phyloP scores from a whole-genome alignment of 2,888 invertebrate genomes.

The Octodonta nipae region DNA sequence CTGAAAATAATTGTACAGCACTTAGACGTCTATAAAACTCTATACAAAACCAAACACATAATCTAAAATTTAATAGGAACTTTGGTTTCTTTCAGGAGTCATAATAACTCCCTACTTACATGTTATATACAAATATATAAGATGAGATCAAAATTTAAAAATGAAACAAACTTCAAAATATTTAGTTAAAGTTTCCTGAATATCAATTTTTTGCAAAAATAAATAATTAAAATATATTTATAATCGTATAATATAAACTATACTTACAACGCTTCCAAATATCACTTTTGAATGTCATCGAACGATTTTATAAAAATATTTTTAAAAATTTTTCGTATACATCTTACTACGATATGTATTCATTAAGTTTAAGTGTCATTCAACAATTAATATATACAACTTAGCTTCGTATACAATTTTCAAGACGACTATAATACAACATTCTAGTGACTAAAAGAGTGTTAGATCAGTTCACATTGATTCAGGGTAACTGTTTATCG shows the following conservation, averaged over 20 bases:
- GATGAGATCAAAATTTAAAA: conserved; percentile 8
- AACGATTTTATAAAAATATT: conserved; percentile 5
- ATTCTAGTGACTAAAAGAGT: too few relatives aligned
- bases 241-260: conserved; percentile 3
- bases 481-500: too few relatives aligned
- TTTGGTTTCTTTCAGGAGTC: conserved; percentile 47
- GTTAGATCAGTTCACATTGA: too few relatives aligned
- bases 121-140: conserved; percentile 12
- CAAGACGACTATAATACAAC: too few relatives aligned
- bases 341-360: conserved; percentile 2
- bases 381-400: neutral
- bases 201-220: conserved; percentile 4
- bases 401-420: neutral
- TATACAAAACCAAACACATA: conserved; percentile 12
- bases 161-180: neutral
- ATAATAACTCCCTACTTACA: conserved; percentile 26
- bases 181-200: conserved; percentile 2
- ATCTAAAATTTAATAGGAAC: conserved; percentile 37
- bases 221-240: conserved; percentile 8
- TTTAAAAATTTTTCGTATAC: conserved; percentile 1
- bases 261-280: neutral
- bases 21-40: conserved; percentile 10
- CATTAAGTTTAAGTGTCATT: too few relatives aligned
- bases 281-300: conserved; percentile 6
- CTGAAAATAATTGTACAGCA: too few relatives aligned